Conservation (phyloP, 2,797 vertebrate species). For the Lophius americanus region DNA sequence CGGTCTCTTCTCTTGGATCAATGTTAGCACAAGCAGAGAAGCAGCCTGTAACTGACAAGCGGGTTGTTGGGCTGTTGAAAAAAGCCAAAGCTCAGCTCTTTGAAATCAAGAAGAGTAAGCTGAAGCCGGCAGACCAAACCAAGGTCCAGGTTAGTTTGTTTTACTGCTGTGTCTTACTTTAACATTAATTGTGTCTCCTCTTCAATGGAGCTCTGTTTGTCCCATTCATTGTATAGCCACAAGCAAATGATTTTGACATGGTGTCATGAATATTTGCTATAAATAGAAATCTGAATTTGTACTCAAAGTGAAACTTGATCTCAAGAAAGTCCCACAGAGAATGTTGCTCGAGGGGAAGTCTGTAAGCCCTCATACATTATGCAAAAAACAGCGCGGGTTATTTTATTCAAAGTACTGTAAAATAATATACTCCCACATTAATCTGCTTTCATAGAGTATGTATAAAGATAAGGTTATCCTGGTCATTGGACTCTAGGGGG, state of each 20-base stretch:
- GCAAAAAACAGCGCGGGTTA: slow-evolving; percentile 42
- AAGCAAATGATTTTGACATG: slow-evolving; percentile 41
- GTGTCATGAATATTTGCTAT: slow-evolving; percentile 54
- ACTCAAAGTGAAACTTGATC: slow-evolving; percentile 70
- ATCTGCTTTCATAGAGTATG: slow-evolving; percentile 14
- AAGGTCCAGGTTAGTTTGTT: slow-evolving; percentile 91
- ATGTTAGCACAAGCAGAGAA: slow-evolving; percentile 93
- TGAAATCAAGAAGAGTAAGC: slow-evolving; percentile 97
- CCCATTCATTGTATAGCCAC: slow-evolving; percentile 30
- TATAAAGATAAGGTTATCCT: slow-evolving; percentile 18
- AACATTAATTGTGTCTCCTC: slow-evolving; percentile 5
- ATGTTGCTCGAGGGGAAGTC: slow-evolving; percentile 71
- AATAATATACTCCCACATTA: slow-evolving; percentile 30
- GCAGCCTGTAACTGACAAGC: slow-evolving; percentile 93
- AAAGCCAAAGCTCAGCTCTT: slow-evolving; percentile 97
- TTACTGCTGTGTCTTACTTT: not conserved
- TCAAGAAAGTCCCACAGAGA: slow-evolving; percentile 71
- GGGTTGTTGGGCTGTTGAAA: slow-evolving; percentile 92
- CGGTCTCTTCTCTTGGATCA: slow-evolving; percentile 89
- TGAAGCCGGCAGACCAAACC: slow-evolving; percentile 91
- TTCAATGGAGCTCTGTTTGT: slow-evolving; percentile 27
- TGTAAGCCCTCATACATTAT: slow-evolving; percentile 64
- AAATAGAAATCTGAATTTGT: slow-evolving; percentile 59
- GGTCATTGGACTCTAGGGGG: slow-evolving; percentile 12
- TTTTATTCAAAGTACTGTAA: slow-evolving; percentile 47